Percentiles rank a stretch among this genome's conserved stretches.
Evolutionary conservation across 2,113 vertebrate genomes (phyloP).

Genomic region (Sitta europaea): DNA sequence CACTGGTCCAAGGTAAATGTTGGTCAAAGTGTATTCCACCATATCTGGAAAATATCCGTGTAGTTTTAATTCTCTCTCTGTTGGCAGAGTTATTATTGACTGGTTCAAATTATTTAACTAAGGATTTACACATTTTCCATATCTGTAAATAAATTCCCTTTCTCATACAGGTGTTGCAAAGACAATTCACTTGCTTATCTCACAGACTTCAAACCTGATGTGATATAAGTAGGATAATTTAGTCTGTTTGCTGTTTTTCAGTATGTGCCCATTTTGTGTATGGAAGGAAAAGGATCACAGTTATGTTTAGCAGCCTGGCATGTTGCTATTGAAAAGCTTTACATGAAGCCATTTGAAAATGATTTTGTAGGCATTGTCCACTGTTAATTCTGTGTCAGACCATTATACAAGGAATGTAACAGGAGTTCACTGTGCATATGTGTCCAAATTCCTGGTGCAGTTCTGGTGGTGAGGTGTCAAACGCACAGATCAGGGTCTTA

Average conservation of each 20-base stretch:
- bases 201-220: not conserved
- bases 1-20: not conserved
- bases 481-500: not conserved
- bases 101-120: not conserved
- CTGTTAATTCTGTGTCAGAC: not conserved
- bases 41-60: not conserved
- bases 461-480: not conserved
- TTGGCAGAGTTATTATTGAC: not conserved
- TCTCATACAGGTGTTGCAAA: not conserved
- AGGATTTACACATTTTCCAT: not conserved
- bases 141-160: not conserved
- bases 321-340: not conserved
- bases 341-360: not conserved
- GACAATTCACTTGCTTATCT: not conserved
- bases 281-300: not conserved
- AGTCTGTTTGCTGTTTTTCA: not conserved
- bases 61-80: not conserved
- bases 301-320: not conserved
- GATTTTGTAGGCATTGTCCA: not conserved
- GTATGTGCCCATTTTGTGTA: not conserved
- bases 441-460: not conserved
- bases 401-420: not conserved
- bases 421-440: not conserved
- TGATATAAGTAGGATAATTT: not conserved
- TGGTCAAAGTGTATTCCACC: not conserved